phyloP scores from a whole-genome alignment of 2,888 invertebrate species.

The Phengaris arion region DNA sequence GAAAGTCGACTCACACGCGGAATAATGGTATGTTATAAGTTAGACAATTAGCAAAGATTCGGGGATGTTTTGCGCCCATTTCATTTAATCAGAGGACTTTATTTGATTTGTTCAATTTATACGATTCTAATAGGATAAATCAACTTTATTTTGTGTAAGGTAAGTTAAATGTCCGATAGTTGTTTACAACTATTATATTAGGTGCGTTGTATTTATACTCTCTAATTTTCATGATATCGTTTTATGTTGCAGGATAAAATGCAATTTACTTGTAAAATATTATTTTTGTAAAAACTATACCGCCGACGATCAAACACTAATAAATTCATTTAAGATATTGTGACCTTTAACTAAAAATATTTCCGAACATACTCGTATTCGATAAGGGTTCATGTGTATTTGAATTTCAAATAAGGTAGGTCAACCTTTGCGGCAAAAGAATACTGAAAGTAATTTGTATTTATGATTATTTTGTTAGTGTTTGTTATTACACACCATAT shows the following conservation, averaged over 20 bases:
- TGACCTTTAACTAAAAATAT: not conserved
- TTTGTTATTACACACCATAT: not conserved
- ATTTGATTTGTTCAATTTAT: not conserved
- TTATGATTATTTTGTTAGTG: constrained; percentile 1
- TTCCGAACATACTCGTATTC: constrained; percentile 12
- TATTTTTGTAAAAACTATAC: not conserved
- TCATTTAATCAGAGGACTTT: not conserved
- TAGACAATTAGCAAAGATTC: constrained; percentile 28
- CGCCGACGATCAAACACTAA: not conserved
- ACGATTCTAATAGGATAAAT: not conserved
- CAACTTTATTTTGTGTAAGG: not conserved
- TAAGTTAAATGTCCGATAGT: not conserved
- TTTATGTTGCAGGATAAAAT: not conserved
- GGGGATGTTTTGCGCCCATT: constrained; percentile 1
- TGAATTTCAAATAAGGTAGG: constrained; percentile 13
- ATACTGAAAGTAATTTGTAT: constrained; percentile 3
- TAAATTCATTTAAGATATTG: constrained; percentile 11
- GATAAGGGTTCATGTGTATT: constrained; percentile 11
- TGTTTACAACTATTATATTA: not conserved
- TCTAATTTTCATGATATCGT: not conserved
- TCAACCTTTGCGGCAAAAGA: constrained; percentile 9
- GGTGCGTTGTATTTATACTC: not conserved
- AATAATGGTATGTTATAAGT: constrained; percentile 31
- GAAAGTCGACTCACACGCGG: constrained; percentile 29
- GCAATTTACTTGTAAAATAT: not conserved